Percentiles rank a stretch among this genome's conserved stretches.
Evolutionary conservation across 2,797 vertebrate genomes (phyloP).

Genomic region (Chiroxiphia lanceolata): DNA sequence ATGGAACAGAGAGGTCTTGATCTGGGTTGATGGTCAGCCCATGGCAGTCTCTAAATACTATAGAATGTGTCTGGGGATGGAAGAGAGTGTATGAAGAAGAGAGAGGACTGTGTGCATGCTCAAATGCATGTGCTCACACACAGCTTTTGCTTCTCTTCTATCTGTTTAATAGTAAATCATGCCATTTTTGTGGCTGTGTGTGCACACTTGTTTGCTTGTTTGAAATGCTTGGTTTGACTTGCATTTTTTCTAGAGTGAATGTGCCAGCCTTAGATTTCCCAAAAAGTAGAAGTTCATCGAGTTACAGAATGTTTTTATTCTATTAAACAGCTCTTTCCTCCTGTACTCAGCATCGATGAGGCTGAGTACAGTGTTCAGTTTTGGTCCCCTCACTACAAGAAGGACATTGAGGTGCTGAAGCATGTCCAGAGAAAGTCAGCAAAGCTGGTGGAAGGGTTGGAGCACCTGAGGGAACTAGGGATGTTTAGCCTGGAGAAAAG

Average conservation of each 20-base stretch:
- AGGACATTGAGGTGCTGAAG: background rate
- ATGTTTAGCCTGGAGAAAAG: background rate
- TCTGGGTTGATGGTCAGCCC: background rate
- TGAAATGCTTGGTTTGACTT: background rate
- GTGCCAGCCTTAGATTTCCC: background rate
- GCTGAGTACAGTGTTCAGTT: background rate
- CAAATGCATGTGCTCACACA: background rate
- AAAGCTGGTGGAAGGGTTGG: background rate
- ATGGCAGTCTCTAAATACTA: background rate
- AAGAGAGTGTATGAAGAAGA: background rate
- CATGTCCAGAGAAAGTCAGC: fast-evolving
- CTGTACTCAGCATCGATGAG: background rate
- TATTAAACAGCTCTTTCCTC: background rate
- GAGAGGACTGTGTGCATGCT: background rate
- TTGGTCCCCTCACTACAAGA: background rate
- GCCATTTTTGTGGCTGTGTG: background rate
- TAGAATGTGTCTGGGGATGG: background rate
- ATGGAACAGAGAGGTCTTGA: background rate
- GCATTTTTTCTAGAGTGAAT: background rate
- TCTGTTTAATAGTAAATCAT: background rate
- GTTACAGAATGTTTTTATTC: background rate
- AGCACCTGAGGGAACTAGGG: background rate
- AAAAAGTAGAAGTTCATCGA: background rate
- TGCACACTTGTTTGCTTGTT: background rate
- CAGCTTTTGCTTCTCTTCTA: background rate